Percentiles rank a stretch among this genome's conserved stretches.
Conservation (phyloP, 2,888 invertebrate genomes). For the Stenotaenia linearis region DNA sequence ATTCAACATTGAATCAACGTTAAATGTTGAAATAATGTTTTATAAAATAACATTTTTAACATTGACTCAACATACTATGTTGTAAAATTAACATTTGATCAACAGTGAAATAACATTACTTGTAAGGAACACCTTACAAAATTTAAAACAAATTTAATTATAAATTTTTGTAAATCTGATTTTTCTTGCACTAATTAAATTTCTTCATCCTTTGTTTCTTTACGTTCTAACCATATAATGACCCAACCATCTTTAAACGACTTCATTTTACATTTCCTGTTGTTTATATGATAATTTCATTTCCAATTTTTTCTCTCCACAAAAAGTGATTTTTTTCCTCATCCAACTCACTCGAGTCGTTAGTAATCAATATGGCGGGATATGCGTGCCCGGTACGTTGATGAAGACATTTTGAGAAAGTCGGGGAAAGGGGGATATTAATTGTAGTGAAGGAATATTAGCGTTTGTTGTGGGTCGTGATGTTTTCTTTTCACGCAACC, state of each 20-base stretch:
- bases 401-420: not conserved
- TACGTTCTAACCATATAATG: too few relatives aligned
- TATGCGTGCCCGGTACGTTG: not conserved
- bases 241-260: not conserved
- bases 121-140: not conserved
- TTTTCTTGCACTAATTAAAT: too few relatives aligned
- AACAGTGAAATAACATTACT: too few relatives aligned
- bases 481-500: constrained; percentile 15
- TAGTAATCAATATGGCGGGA: not conserved
- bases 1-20: too few relatives aligned
- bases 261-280: not conserved
- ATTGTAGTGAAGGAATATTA: not conserved
- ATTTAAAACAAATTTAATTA: not conserved
- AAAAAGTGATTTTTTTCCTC: not conserved
- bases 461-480: constrained; percentile 13
- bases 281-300: not conserved
- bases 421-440: not conserved
- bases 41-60: too few relatives aligned
- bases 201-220: too few relatives aligned
- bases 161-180: too few relatives aligned
- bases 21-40: too few relatives aligned
- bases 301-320: not conserved
- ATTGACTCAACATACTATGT: too few relatives aligned
- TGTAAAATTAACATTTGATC: too few relatives aligned
- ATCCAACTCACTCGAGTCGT: not conserved